Conservation (phyloP, 2,888 invertebrate genomes). For the Eupithecia insigniata region DNA sequence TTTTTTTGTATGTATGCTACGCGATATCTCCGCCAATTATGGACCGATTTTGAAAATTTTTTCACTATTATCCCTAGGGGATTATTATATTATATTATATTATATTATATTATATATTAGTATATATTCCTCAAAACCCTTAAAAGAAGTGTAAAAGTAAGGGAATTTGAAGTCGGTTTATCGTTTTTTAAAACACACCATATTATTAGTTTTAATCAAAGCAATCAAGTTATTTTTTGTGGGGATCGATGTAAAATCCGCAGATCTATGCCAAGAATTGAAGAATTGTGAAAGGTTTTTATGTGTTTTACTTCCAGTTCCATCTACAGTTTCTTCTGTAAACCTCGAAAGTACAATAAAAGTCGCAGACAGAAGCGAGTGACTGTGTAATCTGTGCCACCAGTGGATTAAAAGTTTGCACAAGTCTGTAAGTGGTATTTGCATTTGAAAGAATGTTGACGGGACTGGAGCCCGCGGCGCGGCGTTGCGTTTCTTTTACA, state of each 20-base stretch:
- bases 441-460: slow-evolving; percentile 47
- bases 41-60: no score
- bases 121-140: no score
- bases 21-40: no score
- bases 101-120: no score
- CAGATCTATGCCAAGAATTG: background rate
- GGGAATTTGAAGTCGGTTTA: no score
- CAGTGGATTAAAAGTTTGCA: slow-evolving; percentile 31
- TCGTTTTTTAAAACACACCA: no score
- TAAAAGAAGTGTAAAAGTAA: no score
- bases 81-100: no score
- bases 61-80: no score
- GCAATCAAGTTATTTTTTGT: no score
- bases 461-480: slow-evolving; percentile 21
- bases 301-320: background rate
- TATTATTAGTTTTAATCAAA: no score
- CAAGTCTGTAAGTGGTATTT: slow-evolving; percentile 45
- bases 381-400: slow-evolving; percentile 24
- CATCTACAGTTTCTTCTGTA: slow-evolving; percentile 1
- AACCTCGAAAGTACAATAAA: background rate
- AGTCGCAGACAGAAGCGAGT: slow-evolving; percentile 4
- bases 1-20: no score
- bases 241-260: background rate
- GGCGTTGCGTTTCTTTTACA: slow-evolving; percentile 29
- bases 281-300: background rate